Conservation (phyloP, 2,113 vertebrate genomes). For the Lonchura striata region DNA sequence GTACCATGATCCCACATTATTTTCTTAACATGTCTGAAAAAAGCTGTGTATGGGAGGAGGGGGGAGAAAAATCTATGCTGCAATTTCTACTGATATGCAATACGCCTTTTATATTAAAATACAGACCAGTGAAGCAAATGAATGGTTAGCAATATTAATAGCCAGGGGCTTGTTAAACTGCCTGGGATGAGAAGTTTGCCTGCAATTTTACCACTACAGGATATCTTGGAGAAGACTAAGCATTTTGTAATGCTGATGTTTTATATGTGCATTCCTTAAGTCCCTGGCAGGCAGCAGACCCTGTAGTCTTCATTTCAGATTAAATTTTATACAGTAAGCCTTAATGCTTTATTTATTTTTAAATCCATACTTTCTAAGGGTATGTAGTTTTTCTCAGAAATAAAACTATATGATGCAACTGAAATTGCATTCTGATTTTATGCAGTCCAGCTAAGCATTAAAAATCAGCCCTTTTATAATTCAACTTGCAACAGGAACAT, state of each 20-base stretch:
- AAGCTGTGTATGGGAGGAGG: rapidly evolving
- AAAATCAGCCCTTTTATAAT: slow-evolving; percentile 47
- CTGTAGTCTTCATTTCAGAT: slow-evolving; percentile 12
- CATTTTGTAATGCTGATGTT: neutral
- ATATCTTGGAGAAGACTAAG: neutral
- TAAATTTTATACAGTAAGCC: neutral
- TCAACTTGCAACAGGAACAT: slow-evolving; percentile 33
- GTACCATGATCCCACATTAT: neutral
- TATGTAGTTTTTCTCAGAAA: neutral
- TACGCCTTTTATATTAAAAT: neutral
- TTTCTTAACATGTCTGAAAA: slow-evolving; percentile 8
- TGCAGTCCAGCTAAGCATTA: neutral
- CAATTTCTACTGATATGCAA: neutral
- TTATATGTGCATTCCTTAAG: neutral
- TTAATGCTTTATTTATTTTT: slow-evolving; percentile 13
- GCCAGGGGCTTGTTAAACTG: neutral
- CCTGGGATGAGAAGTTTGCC: neutral
- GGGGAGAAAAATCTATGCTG: neutral
- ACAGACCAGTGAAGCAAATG: neutral
- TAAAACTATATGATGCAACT: neutral
- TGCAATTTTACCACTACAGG: neutral
- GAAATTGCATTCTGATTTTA: slow-evolving; percentile 40
- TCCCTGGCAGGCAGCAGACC: neutral
- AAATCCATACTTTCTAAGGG: slow-evolving; percentile 13
- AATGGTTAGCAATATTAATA: neutral